Conservation (phyloP, 2,888 invertebrate genomes). For the Trichogramma dendrolimi region DNA sequence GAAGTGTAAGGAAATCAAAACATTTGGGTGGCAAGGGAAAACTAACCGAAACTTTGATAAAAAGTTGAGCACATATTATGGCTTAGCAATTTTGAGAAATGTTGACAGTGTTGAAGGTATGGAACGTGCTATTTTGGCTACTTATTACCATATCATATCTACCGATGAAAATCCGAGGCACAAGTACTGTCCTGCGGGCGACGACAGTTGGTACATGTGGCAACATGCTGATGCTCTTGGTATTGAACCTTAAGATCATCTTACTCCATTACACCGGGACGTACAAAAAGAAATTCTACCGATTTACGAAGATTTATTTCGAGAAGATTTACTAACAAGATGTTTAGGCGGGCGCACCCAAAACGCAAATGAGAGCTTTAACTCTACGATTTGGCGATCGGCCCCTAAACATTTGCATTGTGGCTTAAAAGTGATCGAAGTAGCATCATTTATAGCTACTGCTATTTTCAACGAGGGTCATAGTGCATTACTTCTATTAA, state of each 20-base stretch:
- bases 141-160: conserved; percentile 18
- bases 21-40: conserved; percentile 16
- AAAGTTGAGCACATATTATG: conserved; percentile 18
- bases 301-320: conserved; percentile 25
- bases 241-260: too few species aligned
- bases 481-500: too few species aligned
- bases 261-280: conserved; percentile 15
- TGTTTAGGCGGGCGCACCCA: conserved; percentile 41
- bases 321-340: too few species aligned
- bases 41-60: conserved; percentile 7
- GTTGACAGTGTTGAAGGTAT: conserved; percentile 24
- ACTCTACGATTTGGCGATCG: conserved; percentile 39
- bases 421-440: too few species aligned
- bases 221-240: too few species aligned
- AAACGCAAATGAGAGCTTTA: conserved; percentile 42
- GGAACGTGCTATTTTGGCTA: conserved; percentile 13
- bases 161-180: conserved; percentile 13
- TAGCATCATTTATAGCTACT: too few species aligned
- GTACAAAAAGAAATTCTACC: conserved; percentile 18
- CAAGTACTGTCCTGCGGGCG: conserved; percentile 12
- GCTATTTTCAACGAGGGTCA: too few species aligned
- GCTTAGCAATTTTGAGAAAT: conserved; percentile 32
- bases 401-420: conserved; percentile 34
- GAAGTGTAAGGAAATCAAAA: conserved; percentile 9
- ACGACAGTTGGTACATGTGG: conserved; percentile 29